A percentile compares a stretch with the other conserved stretches of the same genome.
phyloP scores from a whole-genome alignment of 2,113 vertebrate genomes.

The Lepus europaeus region DNA sequence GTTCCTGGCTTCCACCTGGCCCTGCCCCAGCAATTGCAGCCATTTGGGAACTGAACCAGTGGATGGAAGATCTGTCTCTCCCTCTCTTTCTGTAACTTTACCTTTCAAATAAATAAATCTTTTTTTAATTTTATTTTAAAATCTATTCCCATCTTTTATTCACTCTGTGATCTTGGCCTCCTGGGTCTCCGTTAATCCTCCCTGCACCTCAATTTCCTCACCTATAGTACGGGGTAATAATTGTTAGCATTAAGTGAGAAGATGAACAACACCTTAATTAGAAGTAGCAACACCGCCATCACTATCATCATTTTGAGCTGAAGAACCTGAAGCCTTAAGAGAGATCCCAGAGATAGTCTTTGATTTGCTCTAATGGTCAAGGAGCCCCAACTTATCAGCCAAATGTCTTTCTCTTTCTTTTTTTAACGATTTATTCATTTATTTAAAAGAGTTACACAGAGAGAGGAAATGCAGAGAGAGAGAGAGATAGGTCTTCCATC shows the following conservation, averaged over 20 bases:
- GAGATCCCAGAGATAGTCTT: background rate
- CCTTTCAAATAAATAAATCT: no score
- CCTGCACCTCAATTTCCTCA: background rate
- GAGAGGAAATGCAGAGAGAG: no score
- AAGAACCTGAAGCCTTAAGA: background rate
- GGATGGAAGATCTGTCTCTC: no score
- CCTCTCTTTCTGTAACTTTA: no score
- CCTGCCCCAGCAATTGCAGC: no score
- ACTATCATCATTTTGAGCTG: background rate
- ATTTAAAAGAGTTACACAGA: no score
- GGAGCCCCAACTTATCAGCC: background rate
- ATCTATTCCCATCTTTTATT: background rate
- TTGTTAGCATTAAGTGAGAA: slow-evolving; percentile 7
- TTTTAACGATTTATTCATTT: no score
- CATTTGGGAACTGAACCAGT: no score
- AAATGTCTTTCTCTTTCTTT: background rate
- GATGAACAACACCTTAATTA: background rate
- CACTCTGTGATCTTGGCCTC: background rate
- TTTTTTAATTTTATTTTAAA: background rate
- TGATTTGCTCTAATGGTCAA: background rate
- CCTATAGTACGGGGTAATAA: background rate
- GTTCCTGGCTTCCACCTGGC: no score
- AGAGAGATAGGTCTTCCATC: no score
- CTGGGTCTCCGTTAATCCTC: background rate
- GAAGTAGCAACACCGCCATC: background rate